Conservation (phyloP, 2,797 vertebrate genomes). For the Argentina silus region DNA sequence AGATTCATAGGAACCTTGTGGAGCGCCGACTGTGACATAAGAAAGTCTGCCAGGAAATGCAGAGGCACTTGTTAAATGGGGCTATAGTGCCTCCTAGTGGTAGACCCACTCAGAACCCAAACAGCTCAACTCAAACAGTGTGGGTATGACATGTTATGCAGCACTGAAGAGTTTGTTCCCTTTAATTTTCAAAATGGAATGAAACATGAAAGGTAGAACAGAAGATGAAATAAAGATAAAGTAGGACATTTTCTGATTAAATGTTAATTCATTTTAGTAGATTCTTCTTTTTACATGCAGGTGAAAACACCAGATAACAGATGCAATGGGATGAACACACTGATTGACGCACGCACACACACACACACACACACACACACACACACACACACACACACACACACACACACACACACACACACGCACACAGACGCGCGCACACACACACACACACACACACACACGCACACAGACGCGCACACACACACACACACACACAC, state of each 20-base stretch:
- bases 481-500: neutral
- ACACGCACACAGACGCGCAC: neutral
- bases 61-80: slow-evolving; percentile 34
- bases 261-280: neutral
- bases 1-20: slow-evolving; percentile 66
- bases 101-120: neutral
- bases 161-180: neutral
- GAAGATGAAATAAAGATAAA: neutral
- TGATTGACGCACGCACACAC: neutral
- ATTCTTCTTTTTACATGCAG: neutral
- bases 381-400: neutral
- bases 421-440: too few species aligned
- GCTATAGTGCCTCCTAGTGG: slow-evolving; percentile 76
- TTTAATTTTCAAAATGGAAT: neutral
- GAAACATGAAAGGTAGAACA: neutral
- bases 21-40: slow-evolving; percentile 50
- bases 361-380: neutral
- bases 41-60: slow-evolving; percentile 15
- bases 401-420: too few species aligned
- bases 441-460: neutral
- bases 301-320: neutral
- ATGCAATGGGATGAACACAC: neutral
- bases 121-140: neutral
- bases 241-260: neutral
- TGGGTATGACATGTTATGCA: neutral